Evolutionary conservation across 2,888 invertebrate species (phyloP).

Genomic region (Noctua janthe): DNA sequence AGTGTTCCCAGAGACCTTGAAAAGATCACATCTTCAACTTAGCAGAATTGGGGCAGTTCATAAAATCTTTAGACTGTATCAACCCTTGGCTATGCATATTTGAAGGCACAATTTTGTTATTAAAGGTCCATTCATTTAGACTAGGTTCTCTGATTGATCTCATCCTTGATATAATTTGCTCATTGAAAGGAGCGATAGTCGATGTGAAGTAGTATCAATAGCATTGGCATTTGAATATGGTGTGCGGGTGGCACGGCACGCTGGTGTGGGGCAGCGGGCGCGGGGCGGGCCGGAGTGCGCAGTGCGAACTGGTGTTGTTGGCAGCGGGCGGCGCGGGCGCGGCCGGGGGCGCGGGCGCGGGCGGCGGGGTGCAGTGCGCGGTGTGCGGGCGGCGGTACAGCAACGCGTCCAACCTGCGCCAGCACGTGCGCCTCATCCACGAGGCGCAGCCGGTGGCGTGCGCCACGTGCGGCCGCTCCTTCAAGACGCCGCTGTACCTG

Average conservation of each 20-base stretch:
- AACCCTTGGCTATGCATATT: neutral
- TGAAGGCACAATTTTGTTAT: neutral
- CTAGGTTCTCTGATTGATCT: slow-evolving; percentile 15
- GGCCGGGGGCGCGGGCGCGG: slow-evolving; percentile 70
- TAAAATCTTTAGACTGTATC: neutral
- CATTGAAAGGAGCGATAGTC: slow-evolving; percentile 5
- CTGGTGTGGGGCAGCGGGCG: slow-evolving; percentile 77
- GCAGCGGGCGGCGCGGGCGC: slow-evolving; percentile 80
- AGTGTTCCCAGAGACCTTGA: slow-evolving; percentile 2
- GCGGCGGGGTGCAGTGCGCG: slow-evolving; percentile 90
- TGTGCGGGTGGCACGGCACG: slow-evolving; percentile 75
- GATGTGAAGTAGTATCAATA: slow-evolving; percentile 13
- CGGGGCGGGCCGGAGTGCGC: slow-evolving; percentile 79
- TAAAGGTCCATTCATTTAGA: slow-evolving; percentile 27
- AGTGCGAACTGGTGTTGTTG: slow-evolving; percentile 87
- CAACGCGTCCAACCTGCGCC: slow-evolving; percentile 93
- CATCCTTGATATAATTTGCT: slow-evolving; percentile 2
- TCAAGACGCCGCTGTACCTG: slow-evolving; percentile 94
- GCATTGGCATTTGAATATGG: slow-evolving; percentile 59
- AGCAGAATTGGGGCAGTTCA: slow-evolving; percentile 9
- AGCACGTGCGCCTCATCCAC: slow-evolving; percentile 94
- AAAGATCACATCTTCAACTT: slow-evolving; percentile 4
- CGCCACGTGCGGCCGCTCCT: slow-evolving; percentile 93
- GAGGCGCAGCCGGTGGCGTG: slow-evolving; percentile 93
- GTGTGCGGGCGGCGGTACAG: slow-evolving; percentile 93